Evolutionary conservation across 2,888 invertebrate species (phyloP).

Genomic region (Scaptomyza reducta): DNA sequence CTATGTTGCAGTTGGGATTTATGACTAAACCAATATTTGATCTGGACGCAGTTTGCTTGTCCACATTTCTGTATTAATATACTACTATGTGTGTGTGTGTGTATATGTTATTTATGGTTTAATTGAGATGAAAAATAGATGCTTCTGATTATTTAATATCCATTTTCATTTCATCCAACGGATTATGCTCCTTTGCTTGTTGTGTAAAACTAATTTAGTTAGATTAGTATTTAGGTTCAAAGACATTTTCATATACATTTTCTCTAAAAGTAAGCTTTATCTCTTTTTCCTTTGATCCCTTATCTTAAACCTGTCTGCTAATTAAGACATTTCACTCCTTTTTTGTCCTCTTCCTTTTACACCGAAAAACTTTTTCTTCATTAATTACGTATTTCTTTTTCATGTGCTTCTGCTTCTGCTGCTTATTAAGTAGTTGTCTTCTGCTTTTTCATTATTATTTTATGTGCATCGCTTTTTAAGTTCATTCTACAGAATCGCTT

Average conservation of each 20-base stretch:
- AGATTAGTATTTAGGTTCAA: not conserved
- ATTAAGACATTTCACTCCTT: not conserved
- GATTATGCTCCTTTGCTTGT: too few species aligned
- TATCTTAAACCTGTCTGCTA: not conserved
- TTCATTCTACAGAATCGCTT: constrained; percentile 19
- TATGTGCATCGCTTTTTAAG: not conserved
- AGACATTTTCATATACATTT: too few species aligned
- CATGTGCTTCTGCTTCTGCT: not conserved
- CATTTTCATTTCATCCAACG: too few species aligned
- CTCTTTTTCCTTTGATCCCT: not conserved
- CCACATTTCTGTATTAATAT: constrained; percentile 1
- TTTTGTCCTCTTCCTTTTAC: not conserved
- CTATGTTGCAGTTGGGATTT: constrained; percentile 21
- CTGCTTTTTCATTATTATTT: constrained; percentile 4
- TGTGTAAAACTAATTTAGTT: not conserved
- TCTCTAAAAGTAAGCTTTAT: not conserved
- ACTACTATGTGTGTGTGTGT: not conserved
- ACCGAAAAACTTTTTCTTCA: constrained; percentile 7
- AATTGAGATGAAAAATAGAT: not conserved
- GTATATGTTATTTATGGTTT: not conserved
- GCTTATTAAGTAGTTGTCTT: constrained; percentile 12
- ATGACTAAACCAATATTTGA: constrained; percentile 17
- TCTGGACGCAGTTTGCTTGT: not conserved
- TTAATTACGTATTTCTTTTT: constrained; percentile 15
- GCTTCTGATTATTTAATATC: too few species aligned